Conservation (phyloP, 2,888 invertebrate species). For the Fragum sueziense region DNA sequence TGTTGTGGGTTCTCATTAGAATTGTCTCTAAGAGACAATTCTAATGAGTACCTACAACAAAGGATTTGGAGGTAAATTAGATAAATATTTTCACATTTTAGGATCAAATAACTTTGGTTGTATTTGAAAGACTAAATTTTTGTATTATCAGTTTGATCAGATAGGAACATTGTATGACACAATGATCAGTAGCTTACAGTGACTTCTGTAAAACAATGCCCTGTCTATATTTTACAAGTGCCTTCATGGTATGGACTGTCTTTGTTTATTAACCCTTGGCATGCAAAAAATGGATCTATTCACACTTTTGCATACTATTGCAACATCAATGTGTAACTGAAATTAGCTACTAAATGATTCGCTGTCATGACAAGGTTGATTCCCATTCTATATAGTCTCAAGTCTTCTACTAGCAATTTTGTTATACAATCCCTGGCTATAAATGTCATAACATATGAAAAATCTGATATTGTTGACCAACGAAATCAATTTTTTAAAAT, state of each 20-base stretch:
- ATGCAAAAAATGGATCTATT: too few relatives aligned
- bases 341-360: too few relatives aligned
- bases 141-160: neutral
- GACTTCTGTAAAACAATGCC: constrained; percentile 8
- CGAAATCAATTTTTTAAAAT: too few relatives aligned
- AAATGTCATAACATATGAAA: too few relatives aligned
- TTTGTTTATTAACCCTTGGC: too few relatives aligned
- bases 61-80: neutral
- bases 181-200: neutral
- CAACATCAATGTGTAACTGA: too few relatives aligned
- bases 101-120: neutral
- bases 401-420: too few relatives aligned
- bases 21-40: neutral
- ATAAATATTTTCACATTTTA: neutral
- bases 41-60: neutral
- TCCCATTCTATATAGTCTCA: too few relatives aligned
- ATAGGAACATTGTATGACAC: neutral
- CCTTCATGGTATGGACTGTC: neutral
- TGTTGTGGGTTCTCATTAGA: neutral
- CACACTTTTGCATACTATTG: too few relatives aligned
- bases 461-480: too few relatives aligned
- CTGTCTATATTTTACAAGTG: neutral
- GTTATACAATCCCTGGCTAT: too few relatives aligned
- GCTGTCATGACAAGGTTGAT: too few relatives aligned
- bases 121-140: neutral